Conservation (phyloP, 2,888 invertebrate genomes). For the Mesoligia furuncula region DNA sequence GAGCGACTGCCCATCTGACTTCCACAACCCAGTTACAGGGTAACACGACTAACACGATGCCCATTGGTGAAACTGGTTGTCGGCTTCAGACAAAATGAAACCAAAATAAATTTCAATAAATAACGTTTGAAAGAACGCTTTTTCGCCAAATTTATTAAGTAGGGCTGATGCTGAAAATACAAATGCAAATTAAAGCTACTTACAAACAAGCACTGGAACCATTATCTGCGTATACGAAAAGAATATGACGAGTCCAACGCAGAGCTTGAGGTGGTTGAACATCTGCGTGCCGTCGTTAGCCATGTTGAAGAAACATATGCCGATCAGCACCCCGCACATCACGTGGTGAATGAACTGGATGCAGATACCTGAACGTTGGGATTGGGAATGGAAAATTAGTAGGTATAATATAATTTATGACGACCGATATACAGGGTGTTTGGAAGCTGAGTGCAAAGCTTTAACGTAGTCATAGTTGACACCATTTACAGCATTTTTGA, state of each 20-base stretch:
- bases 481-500: too few relatives aligned
- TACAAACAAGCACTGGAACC: conserved; percentile 92
- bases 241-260: conserved; percentile 92
- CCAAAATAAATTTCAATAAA: too few relatives aligned
- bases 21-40: neutral
- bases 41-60: too few relatives aligned
- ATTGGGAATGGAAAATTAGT: conserved; percentile 1
- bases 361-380: conserved; percentile 82
- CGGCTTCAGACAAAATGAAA: neutral
- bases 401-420: neutral
- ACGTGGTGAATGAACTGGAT: conserved; percentile 92
- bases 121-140: neutral
- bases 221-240: conserved; percentile 93
- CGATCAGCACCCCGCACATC: conserved; percentile 90
- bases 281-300: conserved; percentile 92
- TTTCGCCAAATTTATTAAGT: neutral
- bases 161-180: neutral
- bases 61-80: neutral
- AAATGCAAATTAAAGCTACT: conserved; percentile 77
- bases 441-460: too few relatives aligned
- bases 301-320: conserved; percentile 91
- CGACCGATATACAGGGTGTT: neutral
- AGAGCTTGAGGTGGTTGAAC: conserved; percentile 93
- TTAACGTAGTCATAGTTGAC: too few relatives aligned
- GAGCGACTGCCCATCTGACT: neutral